Evolutionary conservation across 1,140 invertebrate genomes (phyloP), one percentile per base, ranked within the genome.

Genomic region (Zophobas morio): DNA sequence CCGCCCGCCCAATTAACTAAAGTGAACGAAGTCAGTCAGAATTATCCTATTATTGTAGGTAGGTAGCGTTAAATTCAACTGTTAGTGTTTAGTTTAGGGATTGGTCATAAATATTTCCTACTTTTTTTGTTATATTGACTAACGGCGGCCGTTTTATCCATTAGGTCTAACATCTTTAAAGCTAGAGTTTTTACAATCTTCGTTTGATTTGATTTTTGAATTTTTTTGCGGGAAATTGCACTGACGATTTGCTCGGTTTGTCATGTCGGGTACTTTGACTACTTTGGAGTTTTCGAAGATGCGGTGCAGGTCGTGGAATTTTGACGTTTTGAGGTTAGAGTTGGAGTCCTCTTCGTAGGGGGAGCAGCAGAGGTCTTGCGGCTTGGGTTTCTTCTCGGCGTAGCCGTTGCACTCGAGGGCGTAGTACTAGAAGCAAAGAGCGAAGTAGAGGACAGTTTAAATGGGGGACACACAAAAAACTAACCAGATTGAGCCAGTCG

Each of bases 281-380:
- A 75, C 36, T 81, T 80, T 53, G 6, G 79, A 70, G 4, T 57
- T 57, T 36, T 78, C 79, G 74, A 81, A 80, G 1, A 83, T 47
- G 8, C 53, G 76, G 33, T 79, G 74, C 2, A 82, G 74, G 33
- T 81, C 78, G 46, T 77, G 75, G 51, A 81, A 82, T 70, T 81
- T 83, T 1, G 81, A 76, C 4, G 80, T 56, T 49, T 81, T 80
- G 6, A 84, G 54, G 53, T 84, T 83, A 5, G 81, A 84, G 71
- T 84, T 84, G 8, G 82, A 77, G 74, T 84, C 83, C 42, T 83
- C 83, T 53, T 83, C 78, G 75, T 79, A 84, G 36, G 36, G 74
- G 33, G 56, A 75, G 74, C 57, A 63, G 8, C 35, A 63, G 35
- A 63, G 20, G 5, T 66, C 60, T 3, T 1, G 37, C n/a, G 56